Evolutionary conservation across 2,113 vertebrate genomes (phyloP).

Genomic region (Emydura subglobosa): DNA sequence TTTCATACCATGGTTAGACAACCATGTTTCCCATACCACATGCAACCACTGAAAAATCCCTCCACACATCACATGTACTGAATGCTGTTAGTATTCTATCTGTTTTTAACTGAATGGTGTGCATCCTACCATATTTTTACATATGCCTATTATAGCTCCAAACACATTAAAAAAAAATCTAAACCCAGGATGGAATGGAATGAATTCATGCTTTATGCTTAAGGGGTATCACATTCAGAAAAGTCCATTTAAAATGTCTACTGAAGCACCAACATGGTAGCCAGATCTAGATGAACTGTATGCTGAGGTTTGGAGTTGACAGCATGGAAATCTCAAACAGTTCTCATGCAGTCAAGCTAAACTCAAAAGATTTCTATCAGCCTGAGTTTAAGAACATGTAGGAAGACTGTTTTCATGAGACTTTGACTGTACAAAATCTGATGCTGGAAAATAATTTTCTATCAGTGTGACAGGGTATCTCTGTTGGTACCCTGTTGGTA

Average conservation of each 20-base stretch:
- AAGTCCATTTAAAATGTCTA: neutral
- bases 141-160: neutral
- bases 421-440: neutral
- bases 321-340: neutral
- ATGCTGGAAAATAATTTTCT: neutral
- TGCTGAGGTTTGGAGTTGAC: neutral
- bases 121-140: neutral
- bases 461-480: neutral
- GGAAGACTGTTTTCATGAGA: neutral
- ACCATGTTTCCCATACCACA: neutral
- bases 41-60: neutral
- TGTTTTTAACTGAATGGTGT: neutral
- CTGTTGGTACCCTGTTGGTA: neutral
- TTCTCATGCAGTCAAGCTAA: neutral
- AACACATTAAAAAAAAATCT: neutral
- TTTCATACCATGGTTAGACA: neutral
- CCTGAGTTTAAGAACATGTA: neutral
- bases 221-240: neutral
- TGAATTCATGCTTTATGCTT: neutral
- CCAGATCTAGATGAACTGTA: neutral
- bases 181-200: neutral
- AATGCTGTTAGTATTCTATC: neutral
- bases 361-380: neutral
- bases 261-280: neutral
- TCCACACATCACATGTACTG: neutral